Percentiles rank a stretch among this genome's conserved stretches.
These are phyloP conservation scores for Meteorus sp. DNA, from an alignment of 1,140 invertebrate genomes.

Conservation along the genomic window DNA sequence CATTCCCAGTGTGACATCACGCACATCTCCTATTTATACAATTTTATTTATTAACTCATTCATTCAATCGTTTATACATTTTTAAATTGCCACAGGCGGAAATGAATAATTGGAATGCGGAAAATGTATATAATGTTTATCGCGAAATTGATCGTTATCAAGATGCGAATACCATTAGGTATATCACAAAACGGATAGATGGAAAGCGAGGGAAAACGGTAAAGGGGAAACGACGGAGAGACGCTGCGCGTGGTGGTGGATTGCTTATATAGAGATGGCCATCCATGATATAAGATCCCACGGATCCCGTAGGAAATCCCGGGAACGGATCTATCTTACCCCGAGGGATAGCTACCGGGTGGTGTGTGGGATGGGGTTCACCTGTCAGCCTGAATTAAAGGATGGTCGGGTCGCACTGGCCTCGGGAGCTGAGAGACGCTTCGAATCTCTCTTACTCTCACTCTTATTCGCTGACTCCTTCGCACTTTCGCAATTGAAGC, in stretches of 20 bases:
- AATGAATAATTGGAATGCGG: slow-evolving; percentile 7
- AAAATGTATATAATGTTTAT: slow-evolving; percentile 11
- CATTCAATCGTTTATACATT: not conserved
- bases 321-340: slow-evolving; percentile 61
- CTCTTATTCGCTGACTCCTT: no score
- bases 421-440: slow-evolving; percentile 32
- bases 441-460: slow-evolving; percentile 18
- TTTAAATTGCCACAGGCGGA: not conserved
- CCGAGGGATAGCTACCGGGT: slow-evolving; percentile 53
- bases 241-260: slow-evolving; percentile 32
- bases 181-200: not conserved
- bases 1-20: no score
- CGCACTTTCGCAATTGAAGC: slow-evolving; percentile 43
- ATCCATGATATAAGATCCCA: slow-evolving; percentile 58
- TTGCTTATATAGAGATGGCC: slow-evolving; percentile 59
- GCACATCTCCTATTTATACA: no score
- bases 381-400: slow-evolving; percentile 61
- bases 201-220: not conserved
- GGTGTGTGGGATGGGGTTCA: slow-evolving; percentile 47
- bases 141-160: slow-evolving; percentile 7
- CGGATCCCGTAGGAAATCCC: slow-evolving; percentile 61
- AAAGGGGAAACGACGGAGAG: slow-evolving; percentile 2
- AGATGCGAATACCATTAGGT: slow-evolving; percentile 20
- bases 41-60: not conserved
- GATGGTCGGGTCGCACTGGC: slow-evolving; percentile 49